Percentiles rank a stretch among this genome's conserved stretches.
Evolutionary conservation across 2,797 vertebrate species (phyloP).

Genomic region (Trichosurus vulpecula): DNA sequence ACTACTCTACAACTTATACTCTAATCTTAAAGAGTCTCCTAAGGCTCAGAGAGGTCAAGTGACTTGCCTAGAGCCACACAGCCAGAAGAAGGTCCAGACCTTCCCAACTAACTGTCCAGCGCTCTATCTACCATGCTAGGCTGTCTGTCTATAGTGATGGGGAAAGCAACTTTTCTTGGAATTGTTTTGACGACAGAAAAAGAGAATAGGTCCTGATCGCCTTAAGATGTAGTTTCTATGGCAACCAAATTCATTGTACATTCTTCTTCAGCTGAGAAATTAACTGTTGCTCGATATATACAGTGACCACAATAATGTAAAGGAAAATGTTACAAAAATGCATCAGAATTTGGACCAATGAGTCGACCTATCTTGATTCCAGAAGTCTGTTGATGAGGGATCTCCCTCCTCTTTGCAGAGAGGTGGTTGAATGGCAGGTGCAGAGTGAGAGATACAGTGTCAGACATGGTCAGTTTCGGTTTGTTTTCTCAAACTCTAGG

Average conservation of each 20-base stretch:
- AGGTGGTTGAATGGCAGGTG: not conserved
- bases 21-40: not conserved
- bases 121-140: not conserved
- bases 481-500: not conserved
- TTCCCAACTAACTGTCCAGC: not conserved
- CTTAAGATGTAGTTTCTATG: not conserved
- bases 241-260: not conserved
- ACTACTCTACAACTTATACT: not conserved
- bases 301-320: not conserved
- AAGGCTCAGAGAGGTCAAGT: not conserved
- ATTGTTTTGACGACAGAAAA: not conserved
- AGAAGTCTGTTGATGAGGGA: not conserved
- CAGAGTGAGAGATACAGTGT: not conserved
- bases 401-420: not conserved
- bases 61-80: not conserved
- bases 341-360: not conserved
- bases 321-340: not conserved
- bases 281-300: not conserved
- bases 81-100: not conserved
- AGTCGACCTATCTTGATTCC: not conserved
- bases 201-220: not conserved
- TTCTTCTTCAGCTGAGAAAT: not conserved
- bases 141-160: not conserved
- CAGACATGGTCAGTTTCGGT: not conserved
- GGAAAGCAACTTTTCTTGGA: not conserved